Conservation (phyloP, 2,797 vertebrate species). For the Sebastes nivosus region DNA sequence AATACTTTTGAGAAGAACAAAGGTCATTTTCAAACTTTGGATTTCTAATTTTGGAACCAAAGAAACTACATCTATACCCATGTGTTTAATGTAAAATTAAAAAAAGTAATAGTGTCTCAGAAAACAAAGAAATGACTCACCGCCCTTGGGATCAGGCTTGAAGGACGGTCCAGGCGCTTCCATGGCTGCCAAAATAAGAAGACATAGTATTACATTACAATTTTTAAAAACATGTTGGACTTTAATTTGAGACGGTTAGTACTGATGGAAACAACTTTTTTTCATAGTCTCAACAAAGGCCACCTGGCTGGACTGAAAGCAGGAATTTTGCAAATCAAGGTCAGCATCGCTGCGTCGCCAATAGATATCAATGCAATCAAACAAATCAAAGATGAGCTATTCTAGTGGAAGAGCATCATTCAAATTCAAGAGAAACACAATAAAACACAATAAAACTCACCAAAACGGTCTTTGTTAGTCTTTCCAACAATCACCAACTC, state of each 20-base stretch:
- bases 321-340: not conserved
- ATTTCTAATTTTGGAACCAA: no score
- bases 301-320: not conserved
- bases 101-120: not conserved
- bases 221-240: not conserved
- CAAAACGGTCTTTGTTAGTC: no score
- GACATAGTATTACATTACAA: not conserved
- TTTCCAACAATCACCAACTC: no score
- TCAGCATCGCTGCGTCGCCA: no score
- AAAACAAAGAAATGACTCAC: not conserved
- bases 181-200: not conserved
- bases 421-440: no score
- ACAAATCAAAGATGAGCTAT: no score
- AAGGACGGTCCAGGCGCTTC: not conserved
- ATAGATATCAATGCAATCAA: no score
- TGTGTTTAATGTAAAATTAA: not conserved
- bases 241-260: no score
- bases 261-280: no score
- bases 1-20: not conserved
- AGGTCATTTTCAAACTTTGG: not conserved
- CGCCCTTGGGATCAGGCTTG: no score
- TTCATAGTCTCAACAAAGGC: not conserved
- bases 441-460: no score
- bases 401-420: no score
- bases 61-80: not conserved